Conservation (phyloP, 2,797 vertebrate species). For the Epinephelus malabaricus region DNA sequence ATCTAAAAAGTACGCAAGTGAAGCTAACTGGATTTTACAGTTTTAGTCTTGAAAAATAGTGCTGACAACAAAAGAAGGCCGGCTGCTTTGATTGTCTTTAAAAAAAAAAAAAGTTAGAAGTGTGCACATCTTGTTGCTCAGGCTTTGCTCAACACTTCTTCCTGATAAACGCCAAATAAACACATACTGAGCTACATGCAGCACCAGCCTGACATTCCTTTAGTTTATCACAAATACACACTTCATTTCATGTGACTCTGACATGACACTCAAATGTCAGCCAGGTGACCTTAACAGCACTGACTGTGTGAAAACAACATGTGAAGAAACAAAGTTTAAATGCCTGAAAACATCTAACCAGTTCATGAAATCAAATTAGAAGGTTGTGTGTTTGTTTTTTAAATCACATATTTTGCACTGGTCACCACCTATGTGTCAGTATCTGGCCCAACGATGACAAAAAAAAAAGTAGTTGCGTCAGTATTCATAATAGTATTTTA, state of each 20-base stretch:
- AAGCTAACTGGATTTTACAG: not conserved
- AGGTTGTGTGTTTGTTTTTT: no score
- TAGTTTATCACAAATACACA: not conserved
- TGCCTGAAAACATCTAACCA: not conserved
- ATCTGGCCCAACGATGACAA: no score
- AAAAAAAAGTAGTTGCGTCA: no score
- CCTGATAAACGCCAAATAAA: not conserved
- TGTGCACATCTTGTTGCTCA: not conserved
- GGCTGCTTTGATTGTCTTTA: no score
- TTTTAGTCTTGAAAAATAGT: not conserved
- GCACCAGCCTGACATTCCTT: not conserved
- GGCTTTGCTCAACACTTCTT: no score
- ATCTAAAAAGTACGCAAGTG: not conserved
- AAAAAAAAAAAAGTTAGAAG: no score
- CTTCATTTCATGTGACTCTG: not conserved
- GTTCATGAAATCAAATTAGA: not conserved
- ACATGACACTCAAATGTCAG: not conserved
- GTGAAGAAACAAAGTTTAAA: not conserved
- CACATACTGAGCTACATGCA: not conserved
- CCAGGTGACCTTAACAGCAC: not conserved
- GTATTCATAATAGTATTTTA: no score
- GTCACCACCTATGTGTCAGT: no score
- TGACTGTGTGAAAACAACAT: not conserved
- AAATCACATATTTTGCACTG: no score
- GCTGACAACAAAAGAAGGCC: not conserved